These are phyloP conservation scores for Dendropsophus ebraccatus DNA, from an alignment of 2,113 vertebrate genomes.

Conservation along the genomic window DNA sequence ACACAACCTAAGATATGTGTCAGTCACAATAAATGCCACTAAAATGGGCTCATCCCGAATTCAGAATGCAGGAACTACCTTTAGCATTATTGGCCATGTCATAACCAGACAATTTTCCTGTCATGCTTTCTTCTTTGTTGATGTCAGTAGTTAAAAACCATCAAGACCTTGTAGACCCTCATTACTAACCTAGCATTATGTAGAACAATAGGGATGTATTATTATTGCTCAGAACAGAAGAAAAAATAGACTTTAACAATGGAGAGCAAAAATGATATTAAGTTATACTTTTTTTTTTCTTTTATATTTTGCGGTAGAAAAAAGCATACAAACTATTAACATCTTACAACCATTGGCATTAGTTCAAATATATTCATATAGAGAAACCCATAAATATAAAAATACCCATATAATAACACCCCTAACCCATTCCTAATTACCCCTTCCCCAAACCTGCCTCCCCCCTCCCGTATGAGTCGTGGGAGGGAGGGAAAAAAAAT, in stretches of 20 bases:
- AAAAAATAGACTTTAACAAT: neutral
- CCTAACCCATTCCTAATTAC: too few species aligned
- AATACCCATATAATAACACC: too few species aligned
- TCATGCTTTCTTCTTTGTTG: conserved; percentile 42
- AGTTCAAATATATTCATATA: too few species aligned
- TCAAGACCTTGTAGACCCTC: conserved; percentile 1
- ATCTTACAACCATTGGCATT: too few species aligned
- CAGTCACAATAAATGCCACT: conserved; percentile 53
- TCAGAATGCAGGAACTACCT: conserved; percentile 37
- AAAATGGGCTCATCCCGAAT: conserved; percentile 48
- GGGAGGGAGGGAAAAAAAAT: too few species aligned
- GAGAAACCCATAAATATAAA: too few species aligned
- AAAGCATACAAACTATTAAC: too few species aligned
- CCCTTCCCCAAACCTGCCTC: too few species aligned
- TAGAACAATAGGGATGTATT: neutral
- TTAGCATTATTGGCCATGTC: conserved; percentile 52
- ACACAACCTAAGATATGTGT: conserved; percentile 45
- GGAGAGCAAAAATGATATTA: neutral
- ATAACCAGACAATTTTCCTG: conserved; percentile 54
- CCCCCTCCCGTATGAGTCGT: too few species aligned
- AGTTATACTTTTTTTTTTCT: neutral
- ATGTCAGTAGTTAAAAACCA: conserved; percentile 43
- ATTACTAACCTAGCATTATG: neutral
- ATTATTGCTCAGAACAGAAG: neutral
- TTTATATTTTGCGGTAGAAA: too few species aligned